Base-by-base conservation (phyloP, 2,888 invertebrate species). In the Noctua janthe region DNA sequence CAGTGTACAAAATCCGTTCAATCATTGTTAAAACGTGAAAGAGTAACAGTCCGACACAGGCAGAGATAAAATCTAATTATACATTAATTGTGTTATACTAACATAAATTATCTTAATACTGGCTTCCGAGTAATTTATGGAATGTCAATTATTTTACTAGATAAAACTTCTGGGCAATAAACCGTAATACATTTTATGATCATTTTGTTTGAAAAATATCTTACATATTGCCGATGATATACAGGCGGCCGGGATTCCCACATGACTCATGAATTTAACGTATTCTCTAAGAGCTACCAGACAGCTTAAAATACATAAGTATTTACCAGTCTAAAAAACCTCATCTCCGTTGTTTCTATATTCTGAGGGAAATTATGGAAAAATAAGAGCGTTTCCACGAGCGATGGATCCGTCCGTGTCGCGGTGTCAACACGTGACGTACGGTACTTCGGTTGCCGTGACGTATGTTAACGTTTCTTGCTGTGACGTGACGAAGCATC, bases 361-460 rank as follows among this genome's bases (percentile, higher is more conserved):
- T 43, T 88, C 76, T 35, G 7, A 29, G 71, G 17, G 47, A 43
- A 39, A 56, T 64, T 29, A 29, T n/a, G 64, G 72, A 88, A 74
- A 88, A 84, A 90, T 81, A 74, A 70, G 82, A 73, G 72, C 76
- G 78, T 83, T 83, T 67, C 69, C 74, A 74, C 43, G 71, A 88
- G 70, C 78, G 80, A 90, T 88, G 83, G 74, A 71, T 66, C 39
- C 62, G 71, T 6, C 76, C 56, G 56, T 49, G 43, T 13, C 51
- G 51, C 35, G 54, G 54, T 77, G 66, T 84, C 73, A 78, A 75
- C 49, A 39, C 62, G 62, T 56, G 73, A 35, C 39, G 11, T 29
- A 54, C 43, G 13, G 59, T 5, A 59, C 49, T 20, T 66, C 59
- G 1, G 20, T 39, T 43, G 49, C 7, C n/a, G 39, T 62, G 56